Base-by-base conservation (phyloP, 2,888 invertebrate species). In the Anagyrus pseudococci region DNA sequence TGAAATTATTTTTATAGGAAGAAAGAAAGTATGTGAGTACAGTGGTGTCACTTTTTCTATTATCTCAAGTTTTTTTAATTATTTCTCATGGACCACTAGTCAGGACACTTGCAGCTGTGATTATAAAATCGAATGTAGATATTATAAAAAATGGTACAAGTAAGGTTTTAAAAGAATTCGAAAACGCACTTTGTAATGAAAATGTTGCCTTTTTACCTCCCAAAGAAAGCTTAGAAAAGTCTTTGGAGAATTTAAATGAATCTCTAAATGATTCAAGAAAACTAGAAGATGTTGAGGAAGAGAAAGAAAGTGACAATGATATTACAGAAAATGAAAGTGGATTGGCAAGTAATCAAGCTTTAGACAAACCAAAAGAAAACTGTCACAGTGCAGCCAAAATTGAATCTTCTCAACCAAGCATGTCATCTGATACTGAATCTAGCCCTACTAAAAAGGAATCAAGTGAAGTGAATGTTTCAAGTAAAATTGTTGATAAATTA, bases 1-100 rank as follows among this genome's bases (percentile, higher is more conserved):
- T 29, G 29, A n/a, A n/a, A 54, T 33, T 56, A 20, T 58, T 22
- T 57, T 53, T 40, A 22, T 20, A 80, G 78, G 79, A 77, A 17
- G 80, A 81, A 61, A 71, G 72, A 43, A 81, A 79, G 62, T 75
- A 77, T 40, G 77, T 81, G 48, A 95, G 96, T 64, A 91, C 93
- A 66, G 93, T 96, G 10, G 94, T 97, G 4, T 89, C 96, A 0
- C 83, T 98, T 65, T 98, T 95, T 83, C 83, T 98, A 61, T 83
- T 97, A 65, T 96, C 96, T 1, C 93, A 97, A 87, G 96, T 98
- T 49, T 98, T 98, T 83, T 84, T 98, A 61, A 97, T 98, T 68
- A 89, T 98, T 68, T 91, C 93, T 2, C 94, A 98, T 79, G 88
- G 90, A 1, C 95, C 96, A 0, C 86, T 98, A 70, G 94, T 98